Base-by-base conservation (phyloP, 1,140 invertebrate genomes). In the Cyrtorhinus lividipennis region DNA sequence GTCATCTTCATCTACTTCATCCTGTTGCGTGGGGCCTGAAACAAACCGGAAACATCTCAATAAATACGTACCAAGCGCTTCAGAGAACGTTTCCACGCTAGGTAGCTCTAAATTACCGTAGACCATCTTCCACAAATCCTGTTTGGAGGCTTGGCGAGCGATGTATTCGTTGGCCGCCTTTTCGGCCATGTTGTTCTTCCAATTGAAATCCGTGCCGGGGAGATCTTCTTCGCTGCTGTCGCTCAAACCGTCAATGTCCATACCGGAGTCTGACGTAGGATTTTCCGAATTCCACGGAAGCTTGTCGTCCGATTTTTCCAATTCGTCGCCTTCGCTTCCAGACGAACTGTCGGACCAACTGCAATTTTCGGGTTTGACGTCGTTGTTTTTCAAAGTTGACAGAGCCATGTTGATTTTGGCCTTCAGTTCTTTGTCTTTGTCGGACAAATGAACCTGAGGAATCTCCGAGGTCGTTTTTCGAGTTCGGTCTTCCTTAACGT, bases 61-160 rank as follows among this genome's bases (percentile, higher is more conserved):
- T 38, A 38, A 38, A 15, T 38, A 38, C 30, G 10, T 53, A 53
- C 20, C 20, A 59, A 59, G n/a, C n/a, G n/a, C n/a, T n/a, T n/a
- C n/a, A n/a, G n/a, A n/a, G n/a, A n/a, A n/a, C n/a, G n/a, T n/a
- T n/a, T n/a, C n/a, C n/a, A n/a, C n/a, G n/a, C n/a, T n/a, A n/a
- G n/a, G n/a, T n/a, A n/a, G n/a, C n/a, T n/a, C n/a, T n/a, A n/a
- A n/a, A 62, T 78, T 78, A 65, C 87, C 88, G 79, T 95, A 94
- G 24, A 94, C 88, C n/a, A 92, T 71, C 72, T 88, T 90, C 80
- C 87, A 87, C 38, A 92, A 77, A 74, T 91, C 93, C 24, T 79
- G 78, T 15, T 81, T 83, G 22, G 80, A 77, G 44, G 78, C 80
- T 68, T 90, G 86, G 63, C 88, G 76, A 64, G 85, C 79, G 63